A percentile compares a stretch with the other conserved stretches of the same genome.
Conservation (phyloP, 1,140 invertebrate genomes). For the Archegozetes longisetosus region DNA sequence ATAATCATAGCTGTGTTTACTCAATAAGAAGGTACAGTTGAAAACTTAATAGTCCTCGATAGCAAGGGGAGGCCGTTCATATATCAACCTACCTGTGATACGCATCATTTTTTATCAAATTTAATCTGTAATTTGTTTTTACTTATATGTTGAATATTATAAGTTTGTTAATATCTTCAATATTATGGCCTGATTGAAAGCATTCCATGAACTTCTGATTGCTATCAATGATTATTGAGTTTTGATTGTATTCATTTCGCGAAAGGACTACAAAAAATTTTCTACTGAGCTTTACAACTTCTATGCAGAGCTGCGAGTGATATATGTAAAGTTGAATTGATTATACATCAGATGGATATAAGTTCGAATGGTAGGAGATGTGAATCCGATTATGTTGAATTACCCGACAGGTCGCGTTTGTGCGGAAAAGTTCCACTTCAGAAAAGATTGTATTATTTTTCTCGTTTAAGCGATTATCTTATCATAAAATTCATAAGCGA, state of each 20-base stretch:
- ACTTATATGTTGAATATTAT: no score
- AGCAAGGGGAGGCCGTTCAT: no score
- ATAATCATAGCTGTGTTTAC: constrained; percentile 21
- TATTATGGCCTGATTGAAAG: no score
- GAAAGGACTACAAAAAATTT: no score
- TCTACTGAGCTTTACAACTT: no score
- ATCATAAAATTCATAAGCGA: constrained; percentile 20
- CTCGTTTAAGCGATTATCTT: constrained; percentile 13
- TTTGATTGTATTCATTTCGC: no score
- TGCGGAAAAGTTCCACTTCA: constrained; percentile 16
- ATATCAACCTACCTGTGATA: no score
- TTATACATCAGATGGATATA: constrained; percentile 10
- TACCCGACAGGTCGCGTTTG: constrained; percentile 18
- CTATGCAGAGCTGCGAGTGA: not conserved
- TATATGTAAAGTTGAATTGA: constrained; percentile 14
- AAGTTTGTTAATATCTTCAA: no score
- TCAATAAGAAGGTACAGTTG: constrained; percentile 15
- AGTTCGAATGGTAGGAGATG: constrained; percentile 2
- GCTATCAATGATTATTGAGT: no score
- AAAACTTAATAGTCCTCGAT: not conserved
- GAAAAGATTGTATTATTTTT: constrained; percentile 15
- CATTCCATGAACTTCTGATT: no score
- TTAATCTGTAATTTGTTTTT: no score
- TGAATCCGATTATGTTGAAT: constrained; percentile 19
- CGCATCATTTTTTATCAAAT: no score